These are phyloP conservation scores for Ridgeia piscesae DNA, from an alignment of 1,140 invertebrate species.

Conservation along the genomic window DNA sequence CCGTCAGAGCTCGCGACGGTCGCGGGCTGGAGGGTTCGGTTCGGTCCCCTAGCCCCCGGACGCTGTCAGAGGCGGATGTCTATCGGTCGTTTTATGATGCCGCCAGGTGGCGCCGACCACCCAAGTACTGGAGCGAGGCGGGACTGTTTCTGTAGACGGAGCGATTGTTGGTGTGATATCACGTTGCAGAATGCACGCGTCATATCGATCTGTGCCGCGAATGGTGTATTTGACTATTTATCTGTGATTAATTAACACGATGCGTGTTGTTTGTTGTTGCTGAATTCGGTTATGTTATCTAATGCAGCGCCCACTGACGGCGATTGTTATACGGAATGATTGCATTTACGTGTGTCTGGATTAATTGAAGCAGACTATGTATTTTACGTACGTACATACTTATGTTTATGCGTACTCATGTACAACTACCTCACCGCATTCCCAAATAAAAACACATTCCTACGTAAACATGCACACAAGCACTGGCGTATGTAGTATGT, in stretches of 20 bases:
- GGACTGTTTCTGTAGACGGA: background rate
- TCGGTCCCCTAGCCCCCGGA: background rate
- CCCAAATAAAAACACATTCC: no score
- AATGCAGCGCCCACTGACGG: no score
- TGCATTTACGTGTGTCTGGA: background rate
- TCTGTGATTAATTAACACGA: background rate
- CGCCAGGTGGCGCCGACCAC: conserved; percentile 1
- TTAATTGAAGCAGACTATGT: no score
- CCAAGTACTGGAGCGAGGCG: background rate
- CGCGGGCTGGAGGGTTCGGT: background rate
- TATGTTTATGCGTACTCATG: no score
- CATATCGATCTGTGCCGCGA: background rate
- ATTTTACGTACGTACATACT: background rate
- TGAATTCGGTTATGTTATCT: background rate
- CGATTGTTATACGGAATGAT: background rate
- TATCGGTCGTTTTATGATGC: background rate
- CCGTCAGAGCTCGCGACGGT: no score
- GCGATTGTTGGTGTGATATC: background rate
- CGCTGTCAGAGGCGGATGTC: background rate
- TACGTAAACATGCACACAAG: no score
- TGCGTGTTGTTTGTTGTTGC: background rate
- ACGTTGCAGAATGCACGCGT: background rate
- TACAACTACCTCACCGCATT: no score
- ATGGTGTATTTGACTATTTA: background rate
- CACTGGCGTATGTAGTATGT: no score